These are phyloP conservation scores for Trididemnum clinides DNA, from an alignment of 23 tunicate genomes.

Conservation along the genomic window DNA sequence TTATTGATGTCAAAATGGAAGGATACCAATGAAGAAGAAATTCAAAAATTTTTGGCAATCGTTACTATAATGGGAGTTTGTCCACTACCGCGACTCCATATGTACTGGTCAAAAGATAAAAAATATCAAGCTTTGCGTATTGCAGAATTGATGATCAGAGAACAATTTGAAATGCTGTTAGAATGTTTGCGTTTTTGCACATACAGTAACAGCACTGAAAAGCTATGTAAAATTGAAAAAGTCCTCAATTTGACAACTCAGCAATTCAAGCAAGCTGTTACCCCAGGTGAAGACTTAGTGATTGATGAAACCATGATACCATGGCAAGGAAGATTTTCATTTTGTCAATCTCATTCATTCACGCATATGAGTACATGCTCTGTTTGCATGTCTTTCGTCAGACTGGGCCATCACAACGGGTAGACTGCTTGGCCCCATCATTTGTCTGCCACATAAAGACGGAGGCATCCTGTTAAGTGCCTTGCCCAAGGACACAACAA, in stretches of 20 bases:
- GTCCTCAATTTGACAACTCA: background rate
- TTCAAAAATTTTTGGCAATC: background rate
- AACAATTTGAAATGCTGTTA: background rate
- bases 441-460: no score
- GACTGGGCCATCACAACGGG: no score
- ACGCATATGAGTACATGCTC: no score
- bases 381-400: no score
- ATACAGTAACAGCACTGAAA: background rate
- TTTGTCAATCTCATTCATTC: no score
- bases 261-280: background rate
- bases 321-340: background rate
- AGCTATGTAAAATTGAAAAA: background rate
- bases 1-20: background rate
- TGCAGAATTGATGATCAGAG: background rate
- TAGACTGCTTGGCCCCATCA: no score
- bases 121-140: background rate
- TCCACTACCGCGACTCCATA: background rate
- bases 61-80: background rate
- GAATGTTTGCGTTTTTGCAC: background rate
- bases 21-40: background rate
- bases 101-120: background rate
- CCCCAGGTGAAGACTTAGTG: no score
- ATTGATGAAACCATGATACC: background rate
- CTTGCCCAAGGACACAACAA: no score
- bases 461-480: no score